Evolutionary conservation across 2,797 vertebrate species (phyloP), one percentile per base, ranked within the genome.

Genomic region (Myotis planiceps): DNA sequence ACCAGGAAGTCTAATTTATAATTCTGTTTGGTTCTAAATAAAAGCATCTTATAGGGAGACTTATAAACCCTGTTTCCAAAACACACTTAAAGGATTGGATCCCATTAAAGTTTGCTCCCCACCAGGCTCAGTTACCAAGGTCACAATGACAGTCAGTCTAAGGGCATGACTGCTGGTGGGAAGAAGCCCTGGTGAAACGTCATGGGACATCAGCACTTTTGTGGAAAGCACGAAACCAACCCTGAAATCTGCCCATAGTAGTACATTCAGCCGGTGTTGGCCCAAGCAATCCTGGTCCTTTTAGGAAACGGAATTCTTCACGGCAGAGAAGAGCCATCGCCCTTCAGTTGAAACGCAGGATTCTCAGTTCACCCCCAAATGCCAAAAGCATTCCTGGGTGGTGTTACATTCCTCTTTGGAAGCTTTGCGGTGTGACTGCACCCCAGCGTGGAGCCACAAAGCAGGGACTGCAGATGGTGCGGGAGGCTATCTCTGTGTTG

Each of bases 261-360:
- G 75, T n/a, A 86, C 78, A 71, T 37, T 53, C 63, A 76, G 21
- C 16, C 78, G 80, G 18, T 42, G 55, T 55, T 63, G 45, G 68
- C 37, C 68, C 45, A 92, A 71, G 68, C 81, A 90, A 23, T 82
- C 88, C 32, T 93, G 92, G 47, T 13, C 13, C 18, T 75, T 92
- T 93, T 83, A 60, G 49, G 94, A 63, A 96, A 34, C 25, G 27
- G 3, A 96, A 96, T 90, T 86, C 21, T 39, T 97, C 94, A 86
- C 32, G 72, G 84, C 69, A 96, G 78, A 86, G 96, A 69, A 86
- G 78, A 95, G 85, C 75, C 96, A 58, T 85, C 84, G 72, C 87
- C 60, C 84, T 82, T 97, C 71, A 71, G 37, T 5, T 75, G 42
- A 96, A 95, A 96, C 65, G 74, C 53, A 94, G 23, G 90, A 92